Evolutionary conservation across 2,113 vertebrate genomes (phyloP).

Genomic region (Vanacampus margaritifer): DNA sequence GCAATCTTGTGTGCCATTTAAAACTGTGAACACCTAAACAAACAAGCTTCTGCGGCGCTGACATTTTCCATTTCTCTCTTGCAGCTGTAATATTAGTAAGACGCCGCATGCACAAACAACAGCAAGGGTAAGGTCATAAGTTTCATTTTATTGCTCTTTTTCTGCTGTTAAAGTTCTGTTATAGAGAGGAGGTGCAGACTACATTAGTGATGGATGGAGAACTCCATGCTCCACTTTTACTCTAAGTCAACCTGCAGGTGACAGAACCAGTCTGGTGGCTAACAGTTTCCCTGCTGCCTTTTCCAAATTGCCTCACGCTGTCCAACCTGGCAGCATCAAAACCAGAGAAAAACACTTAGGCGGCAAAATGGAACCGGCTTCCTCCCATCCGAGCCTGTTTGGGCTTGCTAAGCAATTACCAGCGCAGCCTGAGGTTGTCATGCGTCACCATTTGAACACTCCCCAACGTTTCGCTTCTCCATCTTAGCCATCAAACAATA

Average conservation of each 20-base stretch:
- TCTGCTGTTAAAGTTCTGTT: not conserved
- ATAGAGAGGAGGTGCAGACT: not conserved
- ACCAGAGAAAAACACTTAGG: slow-evolving; percentile 27
- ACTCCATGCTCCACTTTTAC: slow-evolving; percentile 19
- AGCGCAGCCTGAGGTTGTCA: slow-evolving; percentile 27
- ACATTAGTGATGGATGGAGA: slow-evolving; percentile 3
- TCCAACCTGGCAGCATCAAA: slow-evolving; percentile 29
- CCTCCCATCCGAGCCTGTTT: slow-evolving; percentile 48
- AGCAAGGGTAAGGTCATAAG: slow-evolving; percentile 60
- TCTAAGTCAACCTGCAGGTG: slow-evolving; percentile 32
- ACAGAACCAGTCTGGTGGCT: slow-evolving; percentile 65
- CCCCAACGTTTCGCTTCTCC: slow-evolving; percentile 24
- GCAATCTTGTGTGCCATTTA: slow-evolving; percentile 15
- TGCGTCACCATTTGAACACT: slow-evolving; percentile 24
- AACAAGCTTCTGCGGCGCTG: slow-evolving; percentile 27
- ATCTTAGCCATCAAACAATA: slow-evolving; percentile 46
- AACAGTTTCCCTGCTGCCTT: slow-evolving; percentile 48
- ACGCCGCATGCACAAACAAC: slow-evolving; percentile 41
- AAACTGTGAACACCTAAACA: slow-evolving; percentile 34
- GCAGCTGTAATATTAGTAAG: slow-evolving; percentile 57
- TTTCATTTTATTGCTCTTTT: slow-evolving; percentile 8
- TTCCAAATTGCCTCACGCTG: slow-evolving; percentile 37
- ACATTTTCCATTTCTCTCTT: slow-evolving; percentile 18
- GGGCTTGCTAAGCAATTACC: slow-evolving; percentile 55
- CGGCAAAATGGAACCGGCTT: slow-evolving; percentile 36